phyloP scores from a whole-genome alignment of 1,140 invertebrate species.

The Diprion similis region DNA sequence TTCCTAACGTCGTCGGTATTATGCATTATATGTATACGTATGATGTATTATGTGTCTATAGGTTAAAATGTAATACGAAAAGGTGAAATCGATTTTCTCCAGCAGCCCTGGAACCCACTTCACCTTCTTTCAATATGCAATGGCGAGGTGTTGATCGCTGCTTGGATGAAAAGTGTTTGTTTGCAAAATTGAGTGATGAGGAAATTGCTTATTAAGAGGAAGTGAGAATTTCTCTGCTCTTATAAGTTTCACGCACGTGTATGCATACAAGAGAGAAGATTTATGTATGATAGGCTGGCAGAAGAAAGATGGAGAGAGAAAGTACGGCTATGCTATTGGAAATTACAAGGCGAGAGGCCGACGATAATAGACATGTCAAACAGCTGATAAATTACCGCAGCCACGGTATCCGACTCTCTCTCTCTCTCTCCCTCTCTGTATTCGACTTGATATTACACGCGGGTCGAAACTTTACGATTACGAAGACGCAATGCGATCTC shows the following conservation, averaged over 20 bases:
- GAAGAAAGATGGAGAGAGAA: conserved; percentile 20
- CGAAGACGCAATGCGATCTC: neutral
- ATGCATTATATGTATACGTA: too few relatives aligned
- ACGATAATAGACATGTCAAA: conserved; percentile 41
- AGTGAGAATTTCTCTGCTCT: conserved; percentile 19
- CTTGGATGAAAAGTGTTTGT: conserved; percentile 1
- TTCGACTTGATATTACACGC: neutral
- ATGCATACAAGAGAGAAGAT: neutral
- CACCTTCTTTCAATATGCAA: too few relatives aligned
- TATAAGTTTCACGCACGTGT: neutral
- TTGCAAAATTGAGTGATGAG: conserved; percentile 19
- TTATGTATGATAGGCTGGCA: neutral
- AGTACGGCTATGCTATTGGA: conserved; percentile 26
- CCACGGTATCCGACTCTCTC: neutral
- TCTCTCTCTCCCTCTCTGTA: neutral
- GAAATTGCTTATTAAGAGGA: conserved; percentile 40
- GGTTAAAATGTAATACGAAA: too few relatives aligned
- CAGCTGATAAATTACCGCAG: conserved; percentile 32
- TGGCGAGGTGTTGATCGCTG: neutral
- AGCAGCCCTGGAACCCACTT: too few relatives aligned
- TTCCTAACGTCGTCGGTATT: too few relatives aligned
- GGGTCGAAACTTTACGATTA: neutral
- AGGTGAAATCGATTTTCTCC: too few relatives aligned
- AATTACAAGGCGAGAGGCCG: conserved; percentile 27
- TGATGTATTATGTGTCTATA: too few relatives aligned